phyloP scores from a whole-genome alignment of 2,888 invertebrate species.

The Bembecia ichneumoniformis region DNA sequence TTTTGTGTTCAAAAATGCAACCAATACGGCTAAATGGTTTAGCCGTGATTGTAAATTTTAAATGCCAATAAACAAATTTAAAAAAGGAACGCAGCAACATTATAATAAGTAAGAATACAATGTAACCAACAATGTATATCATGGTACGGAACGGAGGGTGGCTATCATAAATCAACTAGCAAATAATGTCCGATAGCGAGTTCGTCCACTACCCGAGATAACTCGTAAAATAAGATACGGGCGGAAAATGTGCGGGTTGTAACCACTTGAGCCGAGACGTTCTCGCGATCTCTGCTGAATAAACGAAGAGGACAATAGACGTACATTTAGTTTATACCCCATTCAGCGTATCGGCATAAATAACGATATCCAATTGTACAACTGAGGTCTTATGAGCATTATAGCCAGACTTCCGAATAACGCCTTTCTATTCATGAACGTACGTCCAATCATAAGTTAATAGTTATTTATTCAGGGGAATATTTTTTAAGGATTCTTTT shows the following conservation, averaged over 20 bases:
- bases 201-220: conserved; percentile 22
- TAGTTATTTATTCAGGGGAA: too few relatives aligned
- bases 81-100: neutral
- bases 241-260: conserved; percentile 11
- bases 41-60: too few relatives aligned
- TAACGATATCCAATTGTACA: neutral
- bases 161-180: conserved; percentile 28
- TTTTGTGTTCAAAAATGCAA: too few relatives aligned
- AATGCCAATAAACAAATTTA: neutral
- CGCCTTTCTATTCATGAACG: too few relatives aligned
- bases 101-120: neutral
- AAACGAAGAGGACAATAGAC: conserved; percentile 1
- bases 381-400: neutral
- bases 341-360: neutral
- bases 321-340: neutral
- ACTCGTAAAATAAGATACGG: conserved; percentile 24
- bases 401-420: too few relatives aligned
- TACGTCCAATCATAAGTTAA: too few relatives aligned
- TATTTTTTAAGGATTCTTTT: too few relatives aligned
- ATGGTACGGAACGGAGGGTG: conserved; percentile 5
- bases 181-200: conserved; percentile 26
- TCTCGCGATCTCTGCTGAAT: neutral
- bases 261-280: neutral
- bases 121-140: conserved; percentile 5
- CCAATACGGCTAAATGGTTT: too few relatives aligned